These are phyloP conservation scores for Agelastica alni DNA, from an alignment of 2,888 invertebrate genomes.

Conservation along the genomic window DNA sequence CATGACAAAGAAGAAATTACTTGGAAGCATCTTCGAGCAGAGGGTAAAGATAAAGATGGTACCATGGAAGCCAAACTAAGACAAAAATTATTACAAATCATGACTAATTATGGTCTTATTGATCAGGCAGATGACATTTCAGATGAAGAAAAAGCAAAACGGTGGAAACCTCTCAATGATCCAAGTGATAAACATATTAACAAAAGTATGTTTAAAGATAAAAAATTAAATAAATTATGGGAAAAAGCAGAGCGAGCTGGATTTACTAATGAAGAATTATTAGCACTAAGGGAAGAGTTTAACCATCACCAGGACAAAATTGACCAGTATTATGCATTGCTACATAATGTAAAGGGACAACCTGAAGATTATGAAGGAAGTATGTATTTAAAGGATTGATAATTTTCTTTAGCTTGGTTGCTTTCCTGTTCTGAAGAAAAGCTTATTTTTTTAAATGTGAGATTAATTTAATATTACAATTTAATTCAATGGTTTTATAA, in stretches of 20 bases:
- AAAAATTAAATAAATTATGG: slow-evolving; percentile 88
- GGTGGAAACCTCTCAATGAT: slow-evolving; percentile 59
- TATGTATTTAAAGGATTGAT: slow-evolving; percentile 52
- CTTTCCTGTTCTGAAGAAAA: neutral
- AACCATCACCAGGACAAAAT: slow-evolving; percentile 90
- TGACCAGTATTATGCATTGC: slow-evolving; percentile 82
- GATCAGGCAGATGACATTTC: slow-evolving; percentile 78
- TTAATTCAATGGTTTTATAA: too few relatives aligned
- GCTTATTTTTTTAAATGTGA: too few relatives aligned
- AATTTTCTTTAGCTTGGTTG: slow-evolving; percentile 10
- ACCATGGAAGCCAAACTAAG: slow-evolving; percentile 79
- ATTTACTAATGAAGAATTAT: slow-evolving; percentile 82
- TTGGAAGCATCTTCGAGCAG: slow-evolving; percentile 78
- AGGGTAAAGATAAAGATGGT: slow-evolving; percentile 87
- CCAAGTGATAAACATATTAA: slow-evolving; percentile 66
- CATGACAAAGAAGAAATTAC: slow-evolving; percentile 92
- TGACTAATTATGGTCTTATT: slow-evolving; percentile 78
- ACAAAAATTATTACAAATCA: slow-evolving; percentile 78
- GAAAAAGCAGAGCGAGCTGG: slow-evolving; percentile 85
- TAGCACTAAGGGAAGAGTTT: slow-evolving; percentile 86
- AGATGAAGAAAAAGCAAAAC: slow-evolving; percentile 63
- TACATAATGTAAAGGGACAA: slow-evolving; percentile 68
- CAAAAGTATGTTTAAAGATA: slow-evolving; percentile 84
- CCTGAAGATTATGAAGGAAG: slow-evolving; percentile 69
- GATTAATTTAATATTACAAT: too few relatives aligned